These are phyloP conservation scores for Tholera decimalis DNA, from an alignment of 2,888 invertebrate genomes.

Conservation along the genomic window DNA sequence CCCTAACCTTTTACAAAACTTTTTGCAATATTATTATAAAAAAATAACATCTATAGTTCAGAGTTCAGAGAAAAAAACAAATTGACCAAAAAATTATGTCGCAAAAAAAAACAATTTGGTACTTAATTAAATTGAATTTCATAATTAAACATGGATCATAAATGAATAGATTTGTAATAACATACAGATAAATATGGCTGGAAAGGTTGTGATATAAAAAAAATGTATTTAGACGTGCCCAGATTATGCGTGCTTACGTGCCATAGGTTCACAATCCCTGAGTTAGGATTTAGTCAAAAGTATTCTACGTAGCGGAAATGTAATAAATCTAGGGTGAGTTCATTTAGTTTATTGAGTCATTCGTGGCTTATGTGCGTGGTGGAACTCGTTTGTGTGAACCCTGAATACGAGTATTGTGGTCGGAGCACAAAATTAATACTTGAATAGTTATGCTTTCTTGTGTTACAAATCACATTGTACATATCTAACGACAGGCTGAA, in stretches of 20 bases:
- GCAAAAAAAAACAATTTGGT: not conserved
- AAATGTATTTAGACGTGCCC: not conserved
- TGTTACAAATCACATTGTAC: conserved; percentile 27
- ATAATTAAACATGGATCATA: no score
- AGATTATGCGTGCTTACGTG: not conserved
- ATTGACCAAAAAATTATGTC: not conserved
- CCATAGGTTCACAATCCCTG: conserved; percentile 17
- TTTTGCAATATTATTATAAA: not conserved
- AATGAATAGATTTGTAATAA: no score
- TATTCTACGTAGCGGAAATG: conserved; percentile 38
- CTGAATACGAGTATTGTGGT: conserved; percentile 36
- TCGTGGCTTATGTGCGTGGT: conserved; percentile 43
- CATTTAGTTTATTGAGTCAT: conserved; percentile 48
- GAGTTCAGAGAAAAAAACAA: no score
- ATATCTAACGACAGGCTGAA: not conserved
- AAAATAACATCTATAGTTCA: no score
- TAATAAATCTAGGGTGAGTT: conserved; percentile 54
- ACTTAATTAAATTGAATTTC: not conserved
- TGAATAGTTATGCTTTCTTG: conserved; percentile 26
- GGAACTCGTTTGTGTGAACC: conserved; percentile 39
- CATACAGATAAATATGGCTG: no score
- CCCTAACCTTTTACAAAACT: conserved; percentile 1
- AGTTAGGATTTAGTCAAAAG: conserved; percentile 38
- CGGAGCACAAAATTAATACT: conserved; percentile 25
- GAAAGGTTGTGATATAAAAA: not conserved